Percentiles rank a stretch among this genome's conserved stretches.
phyloP scores from a whole-genome alignment of 2,888 invertebrate genomes.

The Strigamia maritima region DNA sequence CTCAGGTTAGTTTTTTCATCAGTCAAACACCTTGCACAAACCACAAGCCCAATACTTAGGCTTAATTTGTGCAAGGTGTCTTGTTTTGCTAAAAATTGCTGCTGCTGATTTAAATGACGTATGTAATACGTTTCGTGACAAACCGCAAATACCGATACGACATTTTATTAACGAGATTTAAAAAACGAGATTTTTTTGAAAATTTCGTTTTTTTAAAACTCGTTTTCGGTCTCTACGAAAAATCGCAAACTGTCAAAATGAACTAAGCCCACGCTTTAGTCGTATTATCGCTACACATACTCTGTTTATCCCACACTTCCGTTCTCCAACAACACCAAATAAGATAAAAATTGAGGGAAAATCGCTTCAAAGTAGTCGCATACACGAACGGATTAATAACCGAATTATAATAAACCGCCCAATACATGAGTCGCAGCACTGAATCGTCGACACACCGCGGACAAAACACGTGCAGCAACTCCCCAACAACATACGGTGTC shows the following conservation, averaged over 20 bases:
- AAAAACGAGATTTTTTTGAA: no score
- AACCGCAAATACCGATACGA: no score
- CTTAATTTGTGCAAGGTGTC: no score
- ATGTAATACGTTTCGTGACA: no score
- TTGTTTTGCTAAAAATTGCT: no score
- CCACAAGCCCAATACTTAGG: no score
- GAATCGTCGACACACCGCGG: slow-evolving; percentile 9
- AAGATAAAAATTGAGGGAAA: slow-evolving; percentile 18
- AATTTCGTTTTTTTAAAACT: no score
- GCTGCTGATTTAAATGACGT: no score
- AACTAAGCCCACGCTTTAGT: slow-evolving; percentile 18
- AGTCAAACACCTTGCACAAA: no score
- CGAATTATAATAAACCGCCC: slow-evolving; percentile 36
- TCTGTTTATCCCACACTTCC: slow-evolving; percentile 36
- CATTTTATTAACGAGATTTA: no score
- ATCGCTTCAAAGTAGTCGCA: slow-evolving; percentile 33
- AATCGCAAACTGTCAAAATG: background rate
- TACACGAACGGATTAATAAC: slow-evolving; percentile 35
- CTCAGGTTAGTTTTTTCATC: no score
- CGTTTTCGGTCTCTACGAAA: no score
- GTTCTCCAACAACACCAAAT: slow-evolving; percentile 44
- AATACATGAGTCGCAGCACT: slow-evolving; percentile 31
- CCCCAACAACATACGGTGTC: slow-evolving; percentile 22
- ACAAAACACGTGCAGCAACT: background rate
- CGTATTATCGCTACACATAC: slow-evolving; percentile 33